Percentiles rank a stretch among this genome's conserved stretches.
Conservation (phyloP, 2,113 vertebrate species). For the Poicephalus gulielmi region DNA sequence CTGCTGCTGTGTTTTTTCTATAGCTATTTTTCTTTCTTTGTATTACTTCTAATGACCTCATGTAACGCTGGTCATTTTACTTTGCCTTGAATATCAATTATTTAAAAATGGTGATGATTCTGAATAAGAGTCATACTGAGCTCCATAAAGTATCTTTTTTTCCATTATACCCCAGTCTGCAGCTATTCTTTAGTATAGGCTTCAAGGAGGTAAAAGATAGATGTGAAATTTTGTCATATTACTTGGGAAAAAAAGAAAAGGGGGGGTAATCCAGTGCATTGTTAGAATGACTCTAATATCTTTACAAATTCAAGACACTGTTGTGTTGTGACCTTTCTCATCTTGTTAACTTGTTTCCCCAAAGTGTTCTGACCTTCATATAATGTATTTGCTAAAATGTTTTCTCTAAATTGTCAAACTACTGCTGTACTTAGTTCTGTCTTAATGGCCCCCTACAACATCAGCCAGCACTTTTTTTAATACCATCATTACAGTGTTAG, state of each 20-base stretch:
- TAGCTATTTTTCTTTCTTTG: conserved; percentile 37
- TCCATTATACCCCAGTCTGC: background rate
- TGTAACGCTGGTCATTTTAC: conserved; percentile 3
- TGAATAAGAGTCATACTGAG: background rate
- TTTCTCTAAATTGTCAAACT: background rate
- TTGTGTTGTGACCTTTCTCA: background rate
- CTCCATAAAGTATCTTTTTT: background rate
- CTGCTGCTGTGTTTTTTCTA: conserved; percentile 31
- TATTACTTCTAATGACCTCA: background rate
- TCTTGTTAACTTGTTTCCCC: conserved; percentile 9
- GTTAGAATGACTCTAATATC: background rate
- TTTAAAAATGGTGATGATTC: background rate
- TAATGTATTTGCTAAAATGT: background rate
- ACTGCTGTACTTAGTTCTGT: background rate
- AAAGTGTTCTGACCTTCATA: background rate
- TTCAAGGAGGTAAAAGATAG: background rate
- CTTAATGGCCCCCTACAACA: background rate
- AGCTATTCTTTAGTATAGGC: background rate
- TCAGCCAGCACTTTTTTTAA: background rate
- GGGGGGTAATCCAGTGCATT: background rate
- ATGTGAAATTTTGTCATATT: background rate
- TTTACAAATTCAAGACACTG: background rate
- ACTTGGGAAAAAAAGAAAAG: background rate
- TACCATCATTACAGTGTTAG: background rate
- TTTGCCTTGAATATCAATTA: conserved; percentile 21